These are phyloP conservation scores for Choristoneura fumiferana DNA, from an alignment of 1,140 invertebrate species.

Conservation along the genomic window DNA sequence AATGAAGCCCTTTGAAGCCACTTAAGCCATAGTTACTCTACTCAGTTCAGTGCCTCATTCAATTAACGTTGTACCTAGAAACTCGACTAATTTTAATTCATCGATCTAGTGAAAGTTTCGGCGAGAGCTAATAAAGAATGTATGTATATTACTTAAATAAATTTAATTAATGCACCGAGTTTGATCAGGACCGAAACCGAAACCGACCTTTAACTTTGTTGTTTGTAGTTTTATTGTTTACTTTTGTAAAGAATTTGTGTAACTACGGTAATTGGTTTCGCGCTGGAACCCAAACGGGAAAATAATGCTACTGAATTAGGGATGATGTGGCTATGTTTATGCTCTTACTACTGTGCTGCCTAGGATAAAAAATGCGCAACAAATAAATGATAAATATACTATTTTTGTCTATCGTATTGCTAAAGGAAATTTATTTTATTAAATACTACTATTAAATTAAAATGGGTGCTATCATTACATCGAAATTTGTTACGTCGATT, in stretches of 20 bases:
- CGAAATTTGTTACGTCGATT: too few species aligned
- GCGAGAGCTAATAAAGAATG: background rate
- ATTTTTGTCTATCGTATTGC: too few species aligned
- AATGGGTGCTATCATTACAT: too few species aligned
- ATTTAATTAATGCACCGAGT: background rate
- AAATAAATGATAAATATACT: too few species aligned
- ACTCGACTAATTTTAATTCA: background rate
- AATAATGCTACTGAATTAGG: too few species aligned
- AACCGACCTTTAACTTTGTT: constrained; percentile 10
- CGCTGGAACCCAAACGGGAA: too few species aligned
- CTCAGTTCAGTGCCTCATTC: background rate
- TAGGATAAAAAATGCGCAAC: too few species aligned
- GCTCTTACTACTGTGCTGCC: too few species aligned
- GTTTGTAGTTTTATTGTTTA: constrained; percentile 13
- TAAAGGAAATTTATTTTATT: too few species aligned
- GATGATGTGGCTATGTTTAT: too few species aligned
- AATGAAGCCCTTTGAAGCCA: background rate
- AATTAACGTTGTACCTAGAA: background rate
- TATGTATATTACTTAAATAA: background rate
- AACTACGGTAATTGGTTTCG: background rate
- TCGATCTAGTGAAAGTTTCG: background rate
- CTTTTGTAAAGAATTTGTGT: background rate
- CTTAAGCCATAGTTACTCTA: background rate
- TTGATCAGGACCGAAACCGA: background rate
- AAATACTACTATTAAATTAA: too few species aligned